Evolutionary conservation across 2,888 invertebrate genomes (phyloP).

Genomic region (Monoplex corrugatus): DNA sequence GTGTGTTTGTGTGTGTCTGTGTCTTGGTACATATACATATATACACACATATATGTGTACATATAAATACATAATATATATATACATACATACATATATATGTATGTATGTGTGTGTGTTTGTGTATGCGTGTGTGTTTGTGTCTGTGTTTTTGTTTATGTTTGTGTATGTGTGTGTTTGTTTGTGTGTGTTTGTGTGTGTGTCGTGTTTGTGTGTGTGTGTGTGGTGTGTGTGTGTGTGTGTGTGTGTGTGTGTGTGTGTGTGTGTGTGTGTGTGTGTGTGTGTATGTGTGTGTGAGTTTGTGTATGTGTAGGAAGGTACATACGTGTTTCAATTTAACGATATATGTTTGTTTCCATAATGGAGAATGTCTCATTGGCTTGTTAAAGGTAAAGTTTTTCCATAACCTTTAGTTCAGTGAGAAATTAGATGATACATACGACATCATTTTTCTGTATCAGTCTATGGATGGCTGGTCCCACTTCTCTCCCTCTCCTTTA

Average conservation of each 20-base stretch:
- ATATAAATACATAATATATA: no score
- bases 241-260: neutral
- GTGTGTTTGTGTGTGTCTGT: neutral
- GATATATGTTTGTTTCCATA: no score
- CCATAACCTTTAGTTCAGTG: no score
- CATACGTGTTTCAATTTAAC: no score
- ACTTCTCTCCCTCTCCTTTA: no score
- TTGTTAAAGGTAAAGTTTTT: no score
- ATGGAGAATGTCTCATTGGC: no score
- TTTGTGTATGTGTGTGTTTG: neutral
- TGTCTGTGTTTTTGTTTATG: neutral
- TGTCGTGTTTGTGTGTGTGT: neutral
- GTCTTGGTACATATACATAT: neutral
- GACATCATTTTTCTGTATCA: no score
- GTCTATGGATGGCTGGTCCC: no score
- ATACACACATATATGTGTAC: neutral
- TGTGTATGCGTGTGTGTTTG: neutral
- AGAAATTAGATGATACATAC: no score
- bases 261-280: constrained; percentile 9
- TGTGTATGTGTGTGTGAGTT: neutral
- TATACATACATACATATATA: neutral
- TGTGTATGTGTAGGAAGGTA: no score
- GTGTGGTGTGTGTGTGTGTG: neutral
- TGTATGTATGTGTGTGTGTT: neutral
- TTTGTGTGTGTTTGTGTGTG: neutral